These are phyloP conservation scores for Brienomyrus longianalis DNA, from an alignment of 2,113 vertebrate species.

Conservation along the genomic window DNA sequence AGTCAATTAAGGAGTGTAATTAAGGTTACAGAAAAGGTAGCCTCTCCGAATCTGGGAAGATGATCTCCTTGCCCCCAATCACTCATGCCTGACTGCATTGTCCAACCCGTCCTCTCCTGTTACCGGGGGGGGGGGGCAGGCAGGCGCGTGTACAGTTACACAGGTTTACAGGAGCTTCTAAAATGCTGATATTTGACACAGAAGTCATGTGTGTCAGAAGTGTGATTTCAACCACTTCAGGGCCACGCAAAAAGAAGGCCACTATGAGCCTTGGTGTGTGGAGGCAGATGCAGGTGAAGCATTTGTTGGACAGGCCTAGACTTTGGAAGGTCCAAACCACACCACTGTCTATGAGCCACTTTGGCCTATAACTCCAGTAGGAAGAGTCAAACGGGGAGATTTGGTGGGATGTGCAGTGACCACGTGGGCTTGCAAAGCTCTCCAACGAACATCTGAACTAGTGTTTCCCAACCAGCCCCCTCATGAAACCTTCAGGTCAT, in stretches of 20 bases:
- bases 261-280: neutral
- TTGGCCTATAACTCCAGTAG: neutral
- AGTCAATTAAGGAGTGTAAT: neutral
- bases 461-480: neutral
- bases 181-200: neutral
- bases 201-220: neutral
- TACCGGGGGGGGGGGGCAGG: constrained; percentile 22
- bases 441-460: neutral
- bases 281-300: neutral
- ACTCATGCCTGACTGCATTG: constrained; percentile 11
- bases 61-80: neutral
- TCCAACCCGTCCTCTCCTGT: constrained; percentile 24
- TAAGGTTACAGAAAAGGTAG: neutral
- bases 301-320: neutral
- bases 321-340: neutral
- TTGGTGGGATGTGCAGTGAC: neutral
- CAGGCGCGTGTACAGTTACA: constrained; percentile 26
- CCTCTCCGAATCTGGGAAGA: neutral
- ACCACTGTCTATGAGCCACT: neutral
- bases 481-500: neutral
- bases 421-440: neutral
- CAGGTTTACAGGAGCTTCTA: constrained; percentile 1
- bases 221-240: neutral
- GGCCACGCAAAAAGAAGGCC: neutral
- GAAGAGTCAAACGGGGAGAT: neutral